phyloP scores from a whole-genome alignment of 2,113 vertebrate species.

The Poeciliopsis prolifica region DNA sequence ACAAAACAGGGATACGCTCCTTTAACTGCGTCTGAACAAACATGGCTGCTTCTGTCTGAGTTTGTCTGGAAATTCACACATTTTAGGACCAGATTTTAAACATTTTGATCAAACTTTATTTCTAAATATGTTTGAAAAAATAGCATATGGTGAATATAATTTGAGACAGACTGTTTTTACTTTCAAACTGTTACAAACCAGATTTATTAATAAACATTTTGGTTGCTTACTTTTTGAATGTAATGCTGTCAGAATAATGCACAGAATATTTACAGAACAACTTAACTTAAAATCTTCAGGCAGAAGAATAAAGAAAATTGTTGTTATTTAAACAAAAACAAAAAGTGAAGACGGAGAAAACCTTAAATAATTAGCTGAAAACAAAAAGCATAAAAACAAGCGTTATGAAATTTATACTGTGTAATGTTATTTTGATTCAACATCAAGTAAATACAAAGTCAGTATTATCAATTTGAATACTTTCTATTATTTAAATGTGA shows the following conservation, averaged over 20 bases:
- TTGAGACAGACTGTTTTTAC: not conserved
- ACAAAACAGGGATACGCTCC: not conserved
- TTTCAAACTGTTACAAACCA: not conserved
- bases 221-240: too few species aligned
- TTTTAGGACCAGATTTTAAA: not conserved
- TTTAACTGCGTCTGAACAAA: not conserved
- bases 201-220: not conserved
- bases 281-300: too few species aligned
- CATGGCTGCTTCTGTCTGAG: not conserved
- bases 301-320: not conserved
- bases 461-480: too few species aligned
- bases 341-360: too few species aligned
- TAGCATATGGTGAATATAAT: not conserved
- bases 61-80: not conserved
- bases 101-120: not conserved
- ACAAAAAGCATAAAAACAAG: too few species aligned
- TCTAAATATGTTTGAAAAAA: not conserved
- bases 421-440: too few species aligned
- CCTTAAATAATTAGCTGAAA: too few species aligned
- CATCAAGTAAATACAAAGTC: too few species aligned
- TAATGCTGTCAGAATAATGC: too few species aligned
- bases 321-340: not conserved
- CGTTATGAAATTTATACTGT: too few species aligned
- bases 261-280: too few species aligned
- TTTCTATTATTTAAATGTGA: too few species aligned